phyloP scores from a whole-genome alignment of 2,113 vertebrate genomes.

The Lipophrys pholis region DNA sequence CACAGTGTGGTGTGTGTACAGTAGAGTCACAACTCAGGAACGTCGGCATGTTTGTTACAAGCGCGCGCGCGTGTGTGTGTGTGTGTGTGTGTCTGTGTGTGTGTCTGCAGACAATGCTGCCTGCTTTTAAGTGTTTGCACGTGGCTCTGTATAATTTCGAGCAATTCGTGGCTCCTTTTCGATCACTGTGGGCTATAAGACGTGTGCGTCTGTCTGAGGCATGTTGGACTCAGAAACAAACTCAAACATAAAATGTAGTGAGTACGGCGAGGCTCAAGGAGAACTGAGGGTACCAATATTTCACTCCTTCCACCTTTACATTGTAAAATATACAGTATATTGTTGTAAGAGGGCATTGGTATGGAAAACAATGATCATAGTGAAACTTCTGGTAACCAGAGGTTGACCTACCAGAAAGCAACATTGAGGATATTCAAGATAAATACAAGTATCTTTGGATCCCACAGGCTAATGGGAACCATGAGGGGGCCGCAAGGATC shows the following conservation, averaged over 20 bases:
- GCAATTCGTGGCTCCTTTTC: constrained; percentile 62
- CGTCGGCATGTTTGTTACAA: neutral
- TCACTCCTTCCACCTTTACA: constrained; percentile 2
- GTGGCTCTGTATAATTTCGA: constrained; percentile 59
- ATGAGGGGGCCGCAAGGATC: too few species aligned
- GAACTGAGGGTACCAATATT: constrained; percentile 5
- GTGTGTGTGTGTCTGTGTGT: constrained; percentile 19
- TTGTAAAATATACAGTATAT: too few species aligned
- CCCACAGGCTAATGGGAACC: too few species aligned
- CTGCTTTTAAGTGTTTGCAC: constrained; percentile 36
- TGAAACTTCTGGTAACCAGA: too few species aligned
- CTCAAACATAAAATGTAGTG: constrained; percentile 6
- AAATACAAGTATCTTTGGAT: too few species aligned
- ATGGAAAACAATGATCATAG: too few species aligned
- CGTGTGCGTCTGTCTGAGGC: constrained; percentile 43
- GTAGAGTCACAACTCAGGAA: constrained; percentile 4
- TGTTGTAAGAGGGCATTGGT: too few species aligned
- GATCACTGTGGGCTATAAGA: constrained; percentile 55
- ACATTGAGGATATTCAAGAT: too few species aligned
- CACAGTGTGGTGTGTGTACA: constrained; percentile 23
- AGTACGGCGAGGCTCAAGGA: constrained; percentile 2
- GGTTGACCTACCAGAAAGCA: too few species aligned
- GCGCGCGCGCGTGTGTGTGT: neutral
- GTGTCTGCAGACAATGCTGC: constrained; percentile 42
- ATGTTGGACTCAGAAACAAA: constrained; percentile 20